A percentile compares a stretch with the other conserved stretches of the same genome.
Conservation (phyloP, 2,113 vertebrate species). For the Microcebus jonahi region DNA sequence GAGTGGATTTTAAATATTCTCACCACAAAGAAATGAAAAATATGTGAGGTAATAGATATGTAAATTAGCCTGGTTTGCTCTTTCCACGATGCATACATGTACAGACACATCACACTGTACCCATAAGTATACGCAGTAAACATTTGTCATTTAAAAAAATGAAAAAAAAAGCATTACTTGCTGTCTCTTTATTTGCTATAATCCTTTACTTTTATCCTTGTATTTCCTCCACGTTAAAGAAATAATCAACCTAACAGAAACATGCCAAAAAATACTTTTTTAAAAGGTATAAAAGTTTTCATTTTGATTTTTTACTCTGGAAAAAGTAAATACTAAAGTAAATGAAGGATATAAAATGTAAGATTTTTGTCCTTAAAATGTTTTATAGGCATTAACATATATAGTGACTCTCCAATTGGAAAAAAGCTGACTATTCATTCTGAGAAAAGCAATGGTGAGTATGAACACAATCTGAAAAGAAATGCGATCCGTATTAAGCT, state of each 20-base stretch:
- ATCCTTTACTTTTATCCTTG: constrained; percentile 2
- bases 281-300: neutral
- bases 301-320: neutral
- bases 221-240: neutral
- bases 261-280: neutral
- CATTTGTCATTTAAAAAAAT: neutral
- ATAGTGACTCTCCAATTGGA: constrained; percentile 82
- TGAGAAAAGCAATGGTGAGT: constrained; percentile 92
- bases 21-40: neutral
- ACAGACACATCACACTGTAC: neutral
- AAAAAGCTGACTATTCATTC: constrained; percentile 77
- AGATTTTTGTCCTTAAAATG: constrained; percentile 53
- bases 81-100: neutral
- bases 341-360: neutral
- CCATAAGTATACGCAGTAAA: neutral
- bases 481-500: neutral
- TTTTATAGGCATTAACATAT: constrained; percentile 84
- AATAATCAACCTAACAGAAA: constrained; percentile 4
- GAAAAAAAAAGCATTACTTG: neutral
- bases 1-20: neutral
- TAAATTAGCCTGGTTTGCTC: neutral
- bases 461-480: constrained; percentile 16
- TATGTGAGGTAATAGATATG: neutral
- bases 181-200: neutral
- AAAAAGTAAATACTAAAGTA: constrained; percentile 7